Evolutionary conservation across 2,113 vertebrate genomes (phyloP).

Genomic region (Asarcornis scutulata): DNA sequence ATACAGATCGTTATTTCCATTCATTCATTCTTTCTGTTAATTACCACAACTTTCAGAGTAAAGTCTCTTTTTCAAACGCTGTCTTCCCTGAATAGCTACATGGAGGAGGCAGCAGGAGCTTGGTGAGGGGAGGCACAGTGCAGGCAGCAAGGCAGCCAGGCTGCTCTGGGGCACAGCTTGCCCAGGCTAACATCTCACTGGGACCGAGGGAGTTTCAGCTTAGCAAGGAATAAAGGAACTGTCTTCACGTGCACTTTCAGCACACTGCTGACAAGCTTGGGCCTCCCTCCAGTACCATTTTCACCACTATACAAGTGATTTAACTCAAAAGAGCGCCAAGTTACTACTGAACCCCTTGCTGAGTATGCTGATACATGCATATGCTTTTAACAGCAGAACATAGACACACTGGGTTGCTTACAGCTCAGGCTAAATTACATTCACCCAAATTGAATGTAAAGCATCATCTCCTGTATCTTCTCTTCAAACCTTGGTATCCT

Average conservation of each 20-base stretch:
- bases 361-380: not conserved
- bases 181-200: no score
- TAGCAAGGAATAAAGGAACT: no score
- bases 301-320: not conserved
- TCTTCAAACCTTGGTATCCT: not conserved
- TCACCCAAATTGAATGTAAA: not conserved
- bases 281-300: not conserved
- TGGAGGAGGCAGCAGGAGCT: not conserved
- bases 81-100: not conserved
- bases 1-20: not conserved
- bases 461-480: not conserved
- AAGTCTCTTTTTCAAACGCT: accelerated
- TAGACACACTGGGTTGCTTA: accelerated
- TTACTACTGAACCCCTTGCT: not conserved
- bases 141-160: not conserved
- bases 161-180: not conserved
- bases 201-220: not conserved
- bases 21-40: accelerated
- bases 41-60: not conserved
- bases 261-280: not conserved
- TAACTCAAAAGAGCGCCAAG: not conserved
- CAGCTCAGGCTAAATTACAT: not conserved
- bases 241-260: not conserved
- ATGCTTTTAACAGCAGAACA: not conserved
- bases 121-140: no score